Conservation (phyloP, 2,797 vertebrate genomes). For the Coccyzus lansbergi region DNA sequence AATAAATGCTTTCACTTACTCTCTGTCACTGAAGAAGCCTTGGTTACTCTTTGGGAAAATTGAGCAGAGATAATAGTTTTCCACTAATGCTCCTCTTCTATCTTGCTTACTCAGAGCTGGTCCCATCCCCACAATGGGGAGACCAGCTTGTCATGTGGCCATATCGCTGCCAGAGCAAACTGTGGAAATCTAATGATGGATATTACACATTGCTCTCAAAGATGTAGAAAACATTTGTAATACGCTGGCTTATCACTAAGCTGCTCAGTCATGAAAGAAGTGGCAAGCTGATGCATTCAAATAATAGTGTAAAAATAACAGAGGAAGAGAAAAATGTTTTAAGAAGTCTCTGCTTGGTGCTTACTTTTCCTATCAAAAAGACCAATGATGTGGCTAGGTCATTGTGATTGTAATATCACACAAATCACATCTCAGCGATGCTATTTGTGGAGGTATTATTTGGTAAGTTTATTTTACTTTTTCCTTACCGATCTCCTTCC, state of each 20-base stretch:
- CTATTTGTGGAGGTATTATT: background rate
- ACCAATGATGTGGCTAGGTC: background rate
- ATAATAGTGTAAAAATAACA: background rate
- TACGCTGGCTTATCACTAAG: slow-evolving; percentile 48
- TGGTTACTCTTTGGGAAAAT: slow-evolving; percentile 43
- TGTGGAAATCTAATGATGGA: background rate
- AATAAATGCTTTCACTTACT: slow-evolving; percentile 43
- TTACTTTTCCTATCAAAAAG: background rate
- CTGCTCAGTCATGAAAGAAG: slow-evolving; percentile 23
- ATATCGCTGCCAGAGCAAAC: slow-evolving; percentile 41
- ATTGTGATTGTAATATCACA: background rate
- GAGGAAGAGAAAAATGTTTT: background rate
- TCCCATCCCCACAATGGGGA: background rate
- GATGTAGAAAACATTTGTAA: slow-evolving; percentile 37
- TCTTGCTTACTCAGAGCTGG: slow-evolving; percentile 33
- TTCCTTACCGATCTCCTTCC: background rate
- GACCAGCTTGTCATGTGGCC: background rate
- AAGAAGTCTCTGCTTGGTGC: background rate
- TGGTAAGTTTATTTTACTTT: background rate
- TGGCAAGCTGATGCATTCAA: slow-evolving; percentile 12
- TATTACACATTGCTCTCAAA: slow-evolving; percentile 32
- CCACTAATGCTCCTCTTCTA: slow-evolving; percentile 40
- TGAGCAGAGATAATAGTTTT: slow-evolving; percentile 39
- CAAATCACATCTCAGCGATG: background rate
- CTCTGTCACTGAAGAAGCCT: background rate